Base-by-base conservation (phyloP, 92 coral and sea anemone genomes). In the Paramuricea clavata region DNA sequence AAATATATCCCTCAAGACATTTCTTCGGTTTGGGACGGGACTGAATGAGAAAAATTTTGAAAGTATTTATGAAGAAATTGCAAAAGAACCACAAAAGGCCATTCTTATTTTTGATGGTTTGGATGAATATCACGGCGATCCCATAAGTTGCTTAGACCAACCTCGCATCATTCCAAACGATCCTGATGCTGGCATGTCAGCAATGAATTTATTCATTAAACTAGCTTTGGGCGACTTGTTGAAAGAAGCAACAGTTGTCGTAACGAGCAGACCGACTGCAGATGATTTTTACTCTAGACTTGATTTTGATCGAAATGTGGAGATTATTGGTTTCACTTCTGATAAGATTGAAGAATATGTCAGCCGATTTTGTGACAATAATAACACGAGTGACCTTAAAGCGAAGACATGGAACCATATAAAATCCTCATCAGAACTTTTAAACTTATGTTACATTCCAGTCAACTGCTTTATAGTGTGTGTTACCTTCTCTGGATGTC, bases 21-120 rank as follows among this genome's bases (percentile, higher is more conserved):
- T 88, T 12, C 67, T 91, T 1, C 69, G 54, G 28, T 77, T 35
- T 32, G 47, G 75, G 12, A 67, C 52, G 15, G 65, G 27, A 60
- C 25, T 54, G 15, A 49, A 43, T 59, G 86, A 76, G 25, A 32
- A 59, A 16, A 23, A 67, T 12, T 78, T 69, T 27, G 35, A 73
- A 32, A 72, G 56, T 3, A 16, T 59, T 27, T 88, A 88, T 36
- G 72, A 85, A 34, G 28, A 47, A 15, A 22, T 91, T 19, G 32
- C 76, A 13, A 67, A 78, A n/a, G 34, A 88, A 49, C 84, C 94
- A 7, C 65, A 36, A 44, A 74, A 75, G 70, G 64, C 86, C 3
- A 42, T 91, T 3, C 60, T 91, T 16, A 44, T 91, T 15, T 91
- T 91, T 91, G 94, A 91, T 81, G 91, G 94, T 22, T 79, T 91